A percentile compares a stretch with the other conserved stretches of the same genome.
phyloP scores from a whole-genome alignment of 2,113 vertebrate genomes.

The Pithys albifrons region DNA sequence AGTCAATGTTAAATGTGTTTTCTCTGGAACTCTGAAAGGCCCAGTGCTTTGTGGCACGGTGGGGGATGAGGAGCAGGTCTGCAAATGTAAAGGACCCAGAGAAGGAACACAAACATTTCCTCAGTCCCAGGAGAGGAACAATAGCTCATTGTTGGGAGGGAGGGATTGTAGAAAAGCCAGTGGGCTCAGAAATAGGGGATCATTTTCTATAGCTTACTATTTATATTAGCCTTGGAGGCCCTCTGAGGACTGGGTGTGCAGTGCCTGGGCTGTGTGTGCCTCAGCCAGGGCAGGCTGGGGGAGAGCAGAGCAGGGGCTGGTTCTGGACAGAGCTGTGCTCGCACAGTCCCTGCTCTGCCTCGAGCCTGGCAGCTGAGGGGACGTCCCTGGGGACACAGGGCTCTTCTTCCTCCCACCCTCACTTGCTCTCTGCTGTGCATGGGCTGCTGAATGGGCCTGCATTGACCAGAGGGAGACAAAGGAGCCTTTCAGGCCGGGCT shows the following conservation, averaged over 20 bases:
- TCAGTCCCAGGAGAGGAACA: slow-evolving; percentile 9
- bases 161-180: not conserved
- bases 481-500: slow-evolving; percentile 66
- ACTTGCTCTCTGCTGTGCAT: slow-evolving; percentile 44
- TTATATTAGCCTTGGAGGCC: not conserved
- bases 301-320: not conserved
- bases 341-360: not conserved
- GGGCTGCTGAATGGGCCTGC: slow-evolving; percentile 66
- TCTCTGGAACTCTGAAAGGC: not conserved
- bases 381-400: slow-evolving; percentile 66
- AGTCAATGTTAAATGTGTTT: not conserved
- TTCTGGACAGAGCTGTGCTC: not conserved
- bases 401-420: slow-evolving; percentile 56
- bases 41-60: not conserved
- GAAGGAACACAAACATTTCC: slow-evolving; percentile 32
- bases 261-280: not conserved
- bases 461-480: slow-evolving; percentile 75
- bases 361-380: slow-evolving; percentile 62
- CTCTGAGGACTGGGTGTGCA: not conserved
- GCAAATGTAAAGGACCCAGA: not conserved
- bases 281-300: not conserved
- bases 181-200: not conserved
- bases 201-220: slow-evolving; percentile 29
- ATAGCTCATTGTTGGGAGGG: slow-evolving; percentile 22
- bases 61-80: not conserved